Evolutionary conservation across 1,140 invertebrate species (phyloP).

Genomic region (Adoxophyes honmai): DNA sequence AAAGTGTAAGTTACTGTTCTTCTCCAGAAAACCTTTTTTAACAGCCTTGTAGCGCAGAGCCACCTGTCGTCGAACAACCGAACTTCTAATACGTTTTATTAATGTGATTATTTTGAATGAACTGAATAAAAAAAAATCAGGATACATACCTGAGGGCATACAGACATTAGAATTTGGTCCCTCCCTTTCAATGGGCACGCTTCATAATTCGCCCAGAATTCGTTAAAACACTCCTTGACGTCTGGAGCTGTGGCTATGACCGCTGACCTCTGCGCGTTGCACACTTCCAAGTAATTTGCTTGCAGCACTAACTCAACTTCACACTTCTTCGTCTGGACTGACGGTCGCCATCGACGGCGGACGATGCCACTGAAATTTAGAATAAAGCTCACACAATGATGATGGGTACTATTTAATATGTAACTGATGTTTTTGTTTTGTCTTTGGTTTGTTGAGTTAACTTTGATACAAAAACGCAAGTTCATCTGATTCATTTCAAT

Average conservation of each 20-base stretch:
- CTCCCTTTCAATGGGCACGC: constrained; percentile 83
- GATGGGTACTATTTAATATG: no score
- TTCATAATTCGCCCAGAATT: constrained; percentile 86
- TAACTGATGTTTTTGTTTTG: no score
- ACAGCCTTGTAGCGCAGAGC: no score
- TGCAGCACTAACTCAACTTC: constrained; percentile 85
- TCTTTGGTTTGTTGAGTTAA: no score
- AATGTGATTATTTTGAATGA: no score
- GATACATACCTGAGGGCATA: constrained; percentile 86
- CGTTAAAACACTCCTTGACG: constrained; percentile 83
- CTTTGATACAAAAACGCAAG: no score
- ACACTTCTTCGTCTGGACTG: constrained; percentile 78
- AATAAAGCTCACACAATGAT: no score
- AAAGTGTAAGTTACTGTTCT: no score
- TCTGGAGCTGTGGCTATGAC: constrained; percentile 82
- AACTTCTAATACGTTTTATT: no score
- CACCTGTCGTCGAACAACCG: no score
- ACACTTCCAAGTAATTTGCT: constrained; percentile 86
- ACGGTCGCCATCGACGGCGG: constrained; percentile 83
- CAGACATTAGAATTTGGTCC: constrained; percentile 88
- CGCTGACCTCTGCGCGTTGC: constrained; percentile 81
- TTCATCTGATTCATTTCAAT: no score
- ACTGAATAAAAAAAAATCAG: neutral
- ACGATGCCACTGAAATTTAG: constrained; percentile 88
- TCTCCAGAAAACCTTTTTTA: no score